Percentiles rank a stretch among this genome's conserved stretches.
Evolutionary conservation across 2,888 invertebrate genomes (phyloP).

Genomic region (Troides oblongomaculatus): DNA sequence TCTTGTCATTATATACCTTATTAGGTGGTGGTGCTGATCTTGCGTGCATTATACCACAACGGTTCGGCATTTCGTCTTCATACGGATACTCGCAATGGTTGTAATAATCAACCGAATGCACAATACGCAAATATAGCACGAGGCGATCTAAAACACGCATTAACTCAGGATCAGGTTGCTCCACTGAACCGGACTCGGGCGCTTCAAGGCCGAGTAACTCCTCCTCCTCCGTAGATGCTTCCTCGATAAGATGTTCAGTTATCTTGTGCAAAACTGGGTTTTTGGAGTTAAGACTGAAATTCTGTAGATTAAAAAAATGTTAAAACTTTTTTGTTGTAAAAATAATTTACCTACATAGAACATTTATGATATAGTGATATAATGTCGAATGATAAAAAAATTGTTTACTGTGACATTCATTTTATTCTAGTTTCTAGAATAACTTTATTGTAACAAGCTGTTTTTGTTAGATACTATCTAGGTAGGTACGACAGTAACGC

Average conservation of each 20-base stretch:
- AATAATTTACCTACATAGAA: too few species aligned
- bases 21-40: constrained; percentile 92
- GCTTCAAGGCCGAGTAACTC: constrained; percentile 88
- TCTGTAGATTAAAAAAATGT: constrained; percentile 44
- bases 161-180: constrained; percentile 65
- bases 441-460: too few species aligned
- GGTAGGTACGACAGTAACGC: too few species aligned
- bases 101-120: constrained; percentile 99
- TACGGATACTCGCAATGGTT: constrained; percentile 99
- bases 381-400: too few species aligned
- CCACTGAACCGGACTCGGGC: constrained; percentile 46
- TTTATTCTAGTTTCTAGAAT: too few species aligned
- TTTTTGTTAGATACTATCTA: too few species aligned
- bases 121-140: constrained; percentile 95
- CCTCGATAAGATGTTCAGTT: constrained; percentile 98
- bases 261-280: constrained; percentile 98
- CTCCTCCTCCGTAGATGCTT: constrained; percentile 98
- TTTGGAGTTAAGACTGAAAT: constrained; percentile 85
- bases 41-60: constrained; percentile 98
- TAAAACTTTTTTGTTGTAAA: too few species aligned
- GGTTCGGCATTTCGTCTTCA: constrained; percentile 99
- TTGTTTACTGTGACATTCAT: too few species aligned
- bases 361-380: too few species aligned
- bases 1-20: constrained; percentile 77
- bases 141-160: constrained; percentile 88